Evolutionary conservation across 2,888 invertebrate species (phyloP).

Genomic region (Ophonus ardosiacus): DNA sequence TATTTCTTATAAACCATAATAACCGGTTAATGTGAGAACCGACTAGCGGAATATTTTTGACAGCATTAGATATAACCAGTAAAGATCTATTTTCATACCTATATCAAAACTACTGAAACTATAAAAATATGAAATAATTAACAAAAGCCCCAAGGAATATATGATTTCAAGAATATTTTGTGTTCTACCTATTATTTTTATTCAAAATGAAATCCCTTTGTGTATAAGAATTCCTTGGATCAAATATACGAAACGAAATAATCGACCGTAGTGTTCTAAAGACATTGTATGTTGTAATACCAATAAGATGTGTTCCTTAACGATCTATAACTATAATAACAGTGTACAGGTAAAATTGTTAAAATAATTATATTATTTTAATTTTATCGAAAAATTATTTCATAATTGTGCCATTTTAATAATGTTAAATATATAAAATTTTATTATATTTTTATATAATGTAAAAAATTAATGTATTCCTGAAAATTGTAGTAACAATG

Average conservation of each 20-base stretch:
- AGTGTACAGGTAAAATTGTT: slow-evolving; percentile 47
- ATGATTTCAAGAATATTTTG: not conserved
- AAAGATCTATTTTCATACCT: too few species aligned
- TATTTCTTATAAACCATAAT: too few species aligned
- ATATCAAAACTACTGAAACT: too few species aligned
- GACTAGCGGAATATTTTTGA: too few species aligned
- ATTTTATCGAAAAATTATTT: slow-evolving; percentile 50
- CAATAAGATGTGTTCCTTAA: slow-evolving; percentile 48
- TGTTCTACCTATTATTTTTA: not conserved
- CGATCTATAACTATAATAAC: slow-evolving; percentile 41
- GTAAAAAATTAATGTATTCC: slow-evolving; percentile 42
- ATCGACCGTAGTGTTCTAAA: slow-evolving; percentile 40
- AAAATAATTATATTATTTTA: slow-evolving; percentile 42
- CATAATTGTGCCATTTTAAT: slow-evolving; percentile 48
- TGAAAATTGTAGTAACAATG: slow-evolving; percentile 35
- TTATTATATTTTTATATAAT: slow-evolving; percentile 51
- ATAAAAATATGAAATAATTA: too few species aligned
- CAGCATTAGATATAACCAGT: too few species aligned
- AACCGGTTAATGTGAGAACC: too few species aligned
- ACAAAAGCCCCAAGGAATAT: not conserved
- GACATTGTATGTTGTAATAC: slow-evolving; percentile 44
- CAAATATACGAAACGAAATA: not conserved
- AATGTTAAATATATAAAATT: slow-evolving; percentile 51
- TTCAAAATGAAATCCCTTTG: not conserved
- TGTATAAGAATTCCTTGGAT: not conserved